Evolutionary conservation across 2,113 vertebrate species (phyloP).

Genomic region (Trichechus manatus): DNA sequence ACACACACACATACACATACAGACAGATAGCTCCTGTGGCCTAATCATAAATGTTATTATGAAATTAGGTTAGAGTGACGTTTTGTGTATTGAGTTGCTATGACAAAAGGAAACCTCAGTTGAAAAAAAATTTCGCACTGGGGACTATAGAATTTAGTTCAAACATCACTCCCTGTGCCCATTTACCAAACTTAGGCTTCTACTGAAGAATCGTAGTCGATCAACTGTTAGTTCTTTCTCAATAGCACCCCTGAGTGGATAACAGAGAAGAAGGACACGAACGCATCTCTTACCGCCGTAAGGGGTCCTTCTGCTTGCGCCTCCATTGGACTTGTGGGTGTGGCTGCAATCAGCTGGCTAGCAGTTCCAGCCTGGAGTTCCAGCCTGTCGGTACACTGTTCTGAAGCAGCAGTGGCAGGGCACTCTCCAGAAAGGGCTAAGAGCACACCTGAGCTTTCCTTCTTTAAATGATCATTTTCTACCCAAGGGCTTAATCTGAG

Average conservation of each 20-base stretch:
- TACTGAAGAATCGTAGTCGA: neutral
- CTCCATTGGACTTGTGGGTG: conserved; percentile 95
- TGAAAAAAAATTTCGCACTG: conserved; percentile 17
- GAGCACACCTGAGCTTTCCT: conserved; percentile 81
- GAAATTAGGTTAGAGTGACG: conserved; percentile 31
- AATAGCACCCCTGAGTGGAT: neutral
- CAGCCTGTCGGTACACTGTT: conserved; percentile 90
- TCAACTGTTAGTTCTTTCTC: neutral
- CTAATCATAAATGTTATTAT: conserved; percentile 54
- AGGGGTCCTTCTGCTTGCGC: conserved; percentile 96
- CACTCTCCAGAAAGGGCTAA: conserved; percentile 83
- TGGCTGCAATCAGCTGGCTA: conserved; percentile 90
- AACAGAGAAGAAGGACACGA: neutral
- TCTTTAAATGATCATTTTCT: conserved; percentile 81
- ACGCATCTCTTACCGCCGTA: conserved; percentile 92
- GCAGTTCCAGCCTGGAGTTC: conserved; percentile 90
- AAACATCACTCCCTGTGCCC: neutral
- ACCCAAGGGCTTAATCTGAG: conserved; percentile 82
- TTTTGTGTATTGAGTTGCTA: neutral
- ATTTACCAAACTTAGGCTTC: conserved; percentile 7
- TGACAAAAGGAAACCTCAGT: neutral
- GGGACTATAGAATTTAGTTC: neutral
- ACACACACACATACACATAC: neutral
- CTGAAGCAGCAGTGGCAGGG: conserved; percentile 82
- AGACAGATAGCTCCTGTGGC: neutral